Percentiles rank a stretch among this genome's conserved stretches.
phyloP scores from a whole-genome alignment of 64 coral and sea anemone species.

The Actinia tenebrosa region DNA sequence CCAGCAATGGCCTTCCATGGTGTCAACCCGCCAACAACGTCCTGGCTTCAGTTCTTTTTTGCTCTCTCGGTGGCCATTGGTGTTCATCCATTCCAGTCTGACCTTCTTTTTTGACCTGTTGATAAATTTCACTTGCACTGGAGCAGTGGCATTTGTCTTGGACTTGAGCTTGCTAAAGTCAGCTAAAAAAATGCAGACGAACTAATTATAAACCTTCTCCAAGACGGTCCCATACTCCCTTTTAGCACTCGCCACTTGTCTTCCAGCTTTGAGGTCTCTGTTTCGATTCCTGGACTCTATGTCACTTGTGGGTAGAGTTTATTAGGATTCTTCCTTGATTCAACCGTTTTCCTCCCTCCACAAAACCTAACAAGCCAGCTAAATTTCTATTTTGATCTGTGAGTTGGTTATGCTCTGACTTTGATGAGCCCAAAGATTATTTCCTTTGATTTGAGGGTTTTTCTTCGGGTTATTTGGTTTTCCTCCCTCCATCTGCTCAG shows the following conservation, averaged over 20 bases:
- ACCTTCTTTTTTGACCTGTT: conserved; percentile 3
- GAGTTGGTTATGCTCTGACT: too few relatives aligned
- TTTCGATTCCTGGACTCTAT: too few relatives aligned
- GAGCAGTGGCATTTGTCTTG: conserved; percentile 19
- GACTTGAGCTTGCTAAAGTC: conserved; percentile 19
- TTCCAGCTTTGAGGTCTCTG: too few relatives aligned
- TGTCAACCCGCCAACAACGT: conserved; percentile 19
- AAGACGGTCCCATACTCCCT: neutral
- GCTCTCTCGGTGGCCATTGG: conserved; percentile 17
- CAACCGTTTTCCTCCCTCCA: too few relatives aligned
- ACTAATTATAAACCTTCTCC: neutral
- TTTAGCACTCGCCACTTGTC: neutral
- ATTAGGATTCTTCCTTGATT: too few relatives aligned
- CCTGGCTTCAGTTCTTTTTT: conserved; percentile 20
- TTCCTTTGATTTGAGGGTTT: too few relatives aligned
- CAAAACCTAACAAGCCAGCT: too few relatives aligned
- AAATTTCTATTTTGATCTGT: too few relatives aligned
- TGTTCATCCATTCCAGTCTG: conserved; percentile 23
- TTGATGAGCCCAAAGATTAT: too few relatives aligned
- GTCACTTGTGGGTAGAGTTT: too few relatives aligned
- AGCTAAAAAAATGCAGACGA: neutral
- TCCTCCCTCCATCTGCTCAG: too few relatives aligned
- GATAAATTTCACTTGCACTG: conserved; percentile 30
- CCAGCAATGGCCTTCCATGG: conserved; percentile 25
- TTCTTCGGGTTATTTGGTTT: too few relatives aligned